Evolutionary conservation across 2,888 invertebrate species (phyloP), one percentile per base, ranked within the genome.

Genomic region (Balanococcus diminutus): DNA sequence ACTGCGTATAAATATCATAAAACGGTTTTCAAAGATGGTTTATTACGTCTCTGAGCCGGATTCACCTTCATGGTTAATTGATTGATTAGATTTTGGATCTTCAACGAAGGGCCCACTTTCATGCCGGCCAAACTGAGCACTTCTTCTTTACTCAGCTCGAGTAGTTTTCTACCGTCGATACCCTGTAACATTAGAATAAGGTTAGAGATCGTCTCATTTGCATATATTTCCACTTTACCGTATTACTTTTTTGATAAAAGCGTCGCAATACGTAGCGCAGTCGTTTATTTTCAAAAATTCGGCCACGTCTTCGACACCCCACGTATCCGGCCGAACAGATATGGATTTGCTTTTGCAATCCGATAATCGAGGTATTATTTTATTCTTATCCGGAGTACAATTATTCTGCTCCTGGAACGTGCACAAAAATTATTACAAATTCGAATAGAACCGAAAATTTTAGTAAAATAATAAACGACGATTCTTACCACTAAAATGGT

Each of bases 21-120:
- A 32, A 61, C n/a, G 16, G 46, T 81, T 22, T 86, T 86, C 61
- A 39, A 39, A 36, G 81, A 25, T 2, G 42, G 25, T 72, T 81
- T 86, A 16, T 61, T 67, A 39, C 39, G 67, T 11, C 86, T 82
- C 32, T 82, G 82, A 56, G 81, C 61, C 14, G 86, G 36, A 31
- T 56, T 82, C 28, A 67, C 19, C 81, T 87, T 87, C 22, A 85
- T 86, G 84, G 84, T 87, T 6, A 87, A 72, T 19, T 87, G 87
- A 61, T 86, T 96, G 89, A 98, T 96, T 88, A 98, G 92, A 91
- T 98, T 96, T 89, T 93, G 95, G 89, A 98, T 97, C 92, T 98
- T 98, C 87, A 98, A 90, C 22, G 97, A 96, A 8, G 98, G 98
- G 1, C 98, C 98, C 87, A 98, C 97, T 92, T 97, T 98, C 93